These are phyloP conservation scores for Meganola albula DNA, from an alignment of 2,888 invertebrate species.

Conservation along the genomic window DNA sequence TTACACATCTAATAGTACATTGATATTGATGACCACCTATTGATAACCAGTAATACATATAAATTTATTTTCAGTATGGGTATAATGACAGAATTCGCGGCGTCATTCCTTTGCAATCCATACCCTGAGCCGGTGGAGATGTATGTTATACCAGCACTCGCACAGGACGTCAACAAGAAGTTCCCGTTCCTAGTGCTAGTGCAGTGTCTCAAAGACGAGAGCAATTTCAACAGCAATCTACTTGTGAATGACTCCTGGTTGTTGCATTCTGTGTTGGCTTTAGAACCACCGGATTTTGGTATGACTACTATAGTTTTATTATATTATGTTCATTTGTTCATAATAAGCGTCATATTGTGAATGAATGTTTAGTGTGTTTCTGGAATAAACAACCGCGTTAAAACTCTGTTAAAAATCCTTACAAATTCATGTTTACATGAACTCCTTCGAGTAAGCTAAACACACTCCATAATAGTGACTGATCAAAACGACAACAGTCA, in stretches of 20 bases:
- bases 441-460: too few species aligned
- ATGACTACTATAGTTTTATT: too few species aligned
- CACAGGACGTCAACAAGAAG: constrained; percentile 47
- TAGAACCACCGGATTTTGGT: constrained; percentile 83
- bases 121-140: constrained; percentile 83
- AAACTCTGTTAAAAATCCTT: too few species aligned
- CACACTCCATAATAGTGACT: too few species aligned
- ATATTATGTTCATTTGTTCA: neutral
- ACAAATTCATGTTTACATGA: too few species aligned
- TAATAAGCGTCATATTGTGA: too few species aligned
- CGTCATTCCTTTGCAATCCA: constrained; percentile 81
- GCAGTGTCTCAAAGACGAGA: constrained; percentile 53
- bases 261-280: constrained; percentile 81
- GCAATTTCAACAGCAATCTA: constrained; percentile 62
- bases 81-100: constrained; percentile 77
- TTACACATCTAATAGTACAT: too few species aligned
- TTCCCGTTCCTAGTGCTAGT: constrained; percentile 76
- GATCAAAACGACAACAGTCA: too few species aligned
- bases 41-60: too few species aligned
- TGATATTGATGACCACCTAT: too few species aligned
- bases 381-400: neutral
- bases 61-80: constrained; percentile 53
- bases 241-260: constrained; percentile 79
- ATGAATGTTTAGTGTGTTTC: neutral
- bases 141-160: constrained; percentile 83